A percentile compares a stretch with the other conserved stretches of the same genome.
Evolutionary conservation across 2,888 invertebrate species (phyloP).

Genomic region (Orthonychiurus folsomi): DNA sequence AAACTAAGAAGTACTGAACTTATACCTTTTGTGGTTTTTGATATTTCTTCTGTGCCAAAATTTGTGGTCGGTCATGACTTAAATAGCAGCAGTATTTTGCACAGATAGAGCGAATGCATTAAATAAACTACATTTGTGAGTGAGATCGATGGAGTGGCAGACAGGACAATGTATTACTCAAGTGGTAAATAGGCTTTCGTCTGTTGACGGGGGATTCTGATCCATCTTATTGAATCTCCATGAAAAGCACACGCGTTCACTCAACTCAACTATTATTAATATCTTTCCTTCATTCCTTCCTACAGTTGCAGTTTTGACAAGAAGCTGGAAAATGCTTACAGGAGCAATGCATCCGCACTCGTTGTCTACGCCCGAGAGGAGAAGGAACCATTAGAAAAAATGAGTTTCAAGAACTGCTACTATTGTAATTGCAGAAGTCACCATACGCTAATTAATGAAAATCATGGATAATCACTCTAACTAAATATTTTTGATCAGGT

Average conservation of each 20-base stretch:
- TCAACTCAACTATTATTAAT: neutral
- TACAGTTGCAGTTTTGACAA: conserved; percentile 63
- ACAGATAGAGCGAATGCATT: too few relatives aligned
- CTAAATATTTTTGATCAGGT: conserved; percentile 48
- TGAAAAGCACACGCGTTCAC: too few relatives aligned
- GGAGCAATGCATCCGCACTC: conserved; percentile 65
- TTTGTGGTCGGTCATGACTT: too few relatives aligned
- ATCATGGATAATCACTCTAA: neutral
- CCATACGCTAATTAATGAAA: too few relatives aligned
- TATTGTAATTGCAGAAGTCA: conserved; percentile 24
- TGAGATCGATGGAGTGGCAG: neutral
- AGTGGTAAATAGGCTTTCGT: too few relatives aligned
- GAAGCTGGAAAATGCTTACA: conserved; percentile 68
- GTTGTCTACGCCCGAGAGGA: conserved; percentile 72
- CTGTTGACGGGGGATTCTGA: too few relatives aligned
- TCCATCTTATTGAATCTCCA: too few relatives aligned
- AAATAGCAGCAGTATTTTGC: too few relatives aligned
- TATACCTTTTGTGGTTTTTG: too few relatives aligned
- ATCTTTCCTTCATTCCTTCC: neutral
- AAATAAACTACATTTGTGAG: neutral
- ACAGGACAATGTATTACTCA: neutral
- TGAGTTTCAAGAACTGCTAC: conserved; percentile 54
- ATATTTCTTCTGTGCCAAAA: too few relatives aligned
- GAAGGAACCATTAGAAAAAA: conserved; percentile 60
- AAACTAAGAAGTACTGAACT: too few relatives aligned